Evolutionary conservation across 1,140 invertebrate genomes (phyloP).

Genomic region (Phymorhynchus buccinoides): DNA sequence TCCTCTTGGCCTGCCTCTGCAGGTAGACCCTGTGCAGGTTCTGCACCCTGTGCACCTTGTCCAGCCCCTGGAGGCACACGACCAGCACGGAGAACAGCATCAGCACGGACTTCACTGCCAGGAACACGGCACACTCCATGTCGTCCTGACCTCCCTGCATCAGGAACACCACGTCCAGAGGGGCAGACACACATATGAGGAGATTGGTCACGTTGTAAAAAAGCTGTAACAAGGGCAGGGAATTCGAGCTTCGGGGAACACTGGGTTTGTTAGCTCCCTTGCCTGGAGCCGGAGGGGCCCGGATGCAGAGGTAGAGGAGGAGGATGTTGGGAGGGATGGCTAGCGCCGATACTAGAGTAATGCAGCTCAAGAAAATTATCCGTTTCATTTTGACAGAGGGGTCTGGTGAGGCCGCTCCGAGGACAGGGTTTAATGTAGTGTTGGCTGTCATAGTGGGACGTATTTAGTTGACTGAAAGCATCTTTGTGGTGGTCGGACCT

Average conservation of each 20-base stretch:
- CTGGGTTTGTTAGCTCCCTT: neutral
- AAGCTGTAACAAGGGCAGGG: neutral
- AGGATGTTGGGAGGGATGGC: conserved; percentile 22
- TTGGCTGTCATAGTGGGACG: too few species aligned
- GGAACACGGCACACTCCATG: neutral
- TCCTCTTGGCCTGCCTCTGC: neutral
- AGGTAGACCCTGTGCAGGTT: neutral
- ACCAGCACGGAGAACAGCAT: conserved; percentile 22
- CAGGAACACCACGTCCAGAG: neutral
- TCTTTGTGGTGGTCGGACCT: too few species aligned
- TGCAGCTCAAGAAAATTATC: neutral
- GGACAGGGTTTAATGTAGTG: too few species aligned
- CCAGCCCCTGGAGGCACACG: neutral
- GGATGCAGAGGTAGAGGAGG: neutral
- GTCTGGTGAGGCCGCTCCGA: neutral
- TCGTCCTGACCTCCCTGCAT: neutral
- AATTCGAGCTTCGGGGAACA: neutral
- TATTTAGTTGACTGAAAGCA: too few species aligned
- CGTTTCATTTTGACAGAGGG: neutral
- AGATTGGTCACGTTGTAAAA: neutral
- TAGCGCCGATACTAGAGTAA: neutral
- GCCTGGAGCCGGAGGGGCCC: neutral
- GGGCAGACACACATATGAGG: neutral
- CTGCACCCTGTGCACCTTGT: conserved; percentile 19
- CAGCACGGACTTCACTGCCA: conserved; percentile 5